Evolutionary conservation across 37 sponge, comb jelly and placozoan species (phyloP).

Genomic region (Tethya wilhelma): DNA sequence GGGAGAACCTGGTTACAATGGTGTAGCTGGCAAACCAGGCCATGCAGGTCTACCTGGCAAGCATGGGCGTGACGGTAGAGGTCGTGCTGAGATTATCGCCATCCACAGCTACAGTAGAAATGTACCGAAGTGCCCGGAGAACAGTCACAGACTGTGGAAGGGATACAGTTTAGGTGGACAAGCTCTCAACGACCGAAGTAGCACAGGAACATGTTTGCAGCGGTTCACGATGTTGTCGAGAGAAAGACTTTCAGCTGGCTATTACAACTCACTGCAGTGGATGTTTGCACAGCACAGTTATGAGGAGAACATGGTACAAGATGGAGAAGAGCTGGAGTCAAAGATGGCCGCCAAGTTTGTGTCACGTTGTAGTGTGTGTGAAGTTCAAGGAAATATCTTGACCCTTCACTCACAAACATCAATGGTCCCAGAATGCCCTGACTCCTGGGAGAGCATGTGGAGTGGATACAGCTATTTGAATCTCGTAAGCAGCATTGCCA

Average conservation of each 20-base stretch:
- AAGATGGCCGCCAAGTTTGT: not conserved
- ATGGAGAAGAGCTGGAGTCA: not conserved
- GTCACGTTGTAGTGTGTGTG: conserved; percentile 27
- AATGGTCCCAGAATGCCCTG: not conserved
- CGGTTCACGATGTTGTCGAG: not conserved
- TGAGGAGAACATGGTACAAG: not conserved
- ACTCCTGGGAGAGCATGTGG: conserved; percentile 27
- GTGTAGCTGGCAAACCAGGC: conserved; percentile 2
- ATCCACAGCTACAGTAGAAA: conserved; percentile 4
- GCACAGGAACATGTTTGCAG: not conserved
- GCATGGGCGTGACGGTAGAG: not conserved
- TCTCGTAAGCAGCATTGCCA: too few species aligned
- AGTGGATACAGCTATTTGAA: conserved; percentile 4
- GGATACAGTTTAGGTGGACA: conserved; percentile 14
- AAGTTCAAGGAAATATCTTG: conserved; percentile 2
- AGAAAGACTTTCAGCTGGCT: not conserved
- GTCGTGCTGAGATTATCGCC: conserved; percentile 1
- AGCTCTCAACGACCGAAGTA: not conserved
- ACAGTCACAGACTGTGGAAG: conserved; percentile 1
- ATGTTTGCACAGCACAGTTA: not conserved
- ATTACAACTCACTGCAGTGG: not conserved
- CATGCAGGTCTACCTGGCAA: conserved; percentile 1
- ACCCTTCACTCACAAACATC: conserved; percentile 8
- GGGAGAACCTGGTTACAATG: conserved; percentile 3
- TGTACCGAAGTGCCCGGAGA: conserved; percentile 4